Base-by-base conservation (phyloP, 1,140 invertebrate species). In the Habropoda laboriosa region DNA sequence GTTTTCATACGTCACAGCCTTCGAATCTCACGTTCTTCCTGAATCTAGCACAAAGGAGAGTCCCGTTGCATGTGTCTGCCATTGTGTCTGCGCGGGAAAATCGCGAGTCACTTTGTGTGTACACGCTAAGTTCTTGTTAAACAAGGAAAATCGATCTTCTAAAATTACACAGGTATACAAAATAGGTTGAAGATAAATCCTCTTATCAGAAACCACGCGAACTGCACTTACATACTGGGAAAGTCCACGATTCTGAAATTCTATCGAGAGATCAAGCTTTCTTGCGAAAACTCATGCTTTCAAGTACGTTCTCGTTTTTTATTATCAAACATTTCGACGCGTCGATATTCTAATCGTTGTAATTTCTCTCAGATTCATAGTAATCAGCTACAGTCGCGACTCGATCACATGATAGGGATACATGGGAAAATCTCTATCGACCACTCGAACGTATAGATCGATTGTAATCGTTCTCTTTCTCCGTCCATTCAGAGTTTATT, bases 401-500 rank as follows among this genome's bases (percentile, higher is more conserved):
- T 3, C 40, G 21, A 72, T 72, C 60, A 77, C 45, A n/a, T 64
- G 27, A 58, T 51, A n/a, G 16, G 13, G 7, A 32, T 55, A 47
- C 12, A 24, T 32, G 35, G 2, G 51, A 57, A 77, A 72, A 53
- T 49, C 49, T 21, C 5, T 32, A 5, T 49, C n/a, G 18, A 13
- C 24, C 38, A 3, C 27, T 27, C 2, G 6, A 27, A 18, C n/a
- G n/a, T n/a, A 4, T 3, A 12, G 6, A 45, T 32, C 12, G 40
- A 24, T 24, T 5, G n/a, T n/a, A n/a, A 13, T 24, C 27, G 27
- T 18, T 16, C 32, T 18, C 21, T 10, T 27, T 30, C 4, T 30
- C 40, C 40, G n/a, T n/a, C n/a, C 7, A 8, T 30, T 13, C 24
- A 10, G 18, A 0, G 1, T n/a, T 61, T 75, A 64, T 75, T 75